phyloP scores from a whole-genome alignment of 2,797 vertebrate species.

The Lagodon rhomboides region DNA sequence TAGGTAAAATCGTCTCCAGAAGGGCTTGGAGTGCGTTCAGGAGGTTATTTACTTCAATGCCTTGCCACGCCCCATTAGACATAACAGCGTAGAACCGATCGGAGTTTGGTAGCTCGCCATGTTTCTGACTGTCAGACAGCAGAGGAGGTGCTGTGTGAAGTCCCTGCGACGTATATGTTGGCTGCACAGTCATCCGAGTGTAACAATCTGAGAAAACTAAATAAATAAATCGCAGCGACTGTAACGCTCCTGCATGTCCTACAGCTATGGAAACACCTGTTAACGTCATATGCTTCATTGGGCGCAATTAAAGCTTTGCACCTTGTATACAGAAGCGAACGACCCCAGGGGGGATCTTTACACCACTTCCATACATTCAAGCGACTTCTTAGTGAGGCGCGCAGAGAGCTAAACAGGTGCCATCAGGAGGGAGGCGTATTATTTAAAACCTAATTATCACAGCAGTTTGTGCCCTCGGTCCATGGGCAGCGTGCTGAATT shows the following conservation, averaged over 20 bases:
- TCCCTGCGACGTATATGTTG: constrained; percentile 1
- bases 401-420: constrained; percentile 5
- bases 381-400: constrained; percentile 6
- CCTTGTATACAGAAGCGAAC: constrained; percentile 18
- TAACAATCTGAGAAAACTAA: constrained; percentile 10
- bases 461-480: background rate
- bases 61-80: constrained; percentile 51
- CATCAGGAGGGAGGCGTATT: background rate
- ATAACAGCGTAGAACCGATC: constrained; percentile 42
- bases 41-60: constrained; percentile 47
- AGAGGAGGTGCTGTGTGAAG: constrained; percentile 15
- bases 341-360: constrained; percentile 9
- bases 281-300: constrained; percentile 38
- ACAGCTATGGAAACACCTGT: constrained; percentile 38
- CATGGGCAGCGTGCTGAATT: background rate
- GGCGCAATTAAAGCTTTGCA: constrained; percentile 33
- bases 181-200: background rate
- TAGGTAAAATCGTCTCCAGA: constrained; percentile 36
- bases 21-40: constrained; percentile 43
- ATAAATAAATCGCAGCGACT: background rate
- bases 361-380: constrained; percentile 31
- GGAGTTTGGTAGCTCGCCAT: constrained; percentile 37
- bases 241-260: background rate
- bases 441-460: constrained; percentile 24
- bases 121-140: constrained; percentile 25